These are phyloP conservation scores for Danaus chrysippus DNA, from an alignment of 2,888 invertebrate species.

Conservation along the genomic window DNA sequence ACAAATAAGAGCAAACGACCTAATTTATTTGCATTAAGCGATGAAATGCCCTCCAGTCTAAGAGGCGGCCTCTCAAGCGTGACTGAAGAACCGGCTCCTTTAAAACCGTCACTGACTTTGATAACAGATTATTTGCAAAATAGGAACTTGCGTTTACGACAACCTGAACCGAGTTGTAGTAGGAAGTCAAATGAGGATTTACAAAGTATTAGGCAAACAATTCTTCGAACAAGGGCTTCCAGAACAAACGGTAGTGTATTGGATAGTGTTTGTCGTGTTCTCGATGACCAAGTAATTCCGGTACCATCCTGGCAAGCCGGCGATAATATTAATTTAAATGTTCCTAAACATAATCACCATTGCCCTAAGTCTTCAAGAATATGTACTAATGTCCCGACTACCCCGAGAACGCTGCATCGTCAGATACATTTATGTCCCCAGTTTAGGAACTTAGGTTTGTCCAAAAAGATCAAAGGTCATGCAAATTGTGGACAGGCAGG, in stretches of 20 bases:
- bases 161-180: constrained; percentile 40
- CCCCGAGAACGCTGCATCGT: constrained; percentile 6
- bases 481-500: constrained; percentile 43
- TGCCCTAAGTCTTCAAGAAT: constrained; percentile 38
- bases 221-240: constrained; percentile 52
- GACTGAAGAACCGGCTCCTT: constrained; percentile 38
- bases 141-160: constrained; percentile 58
- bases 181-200: constrained; percentile 54
- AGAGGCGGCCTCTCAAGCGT: constrained; percentile 45
- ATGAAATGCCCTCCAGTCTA: constrained; percentile 68
- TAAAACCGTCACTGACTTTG: constrained; percentile 55
- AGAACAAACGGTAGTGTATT: constrained; percentile 56
- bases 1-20: constrained; percentile 49
- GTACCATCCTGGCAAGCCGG: constrained; percentile 63
- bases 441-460: constrained; percentile 40
- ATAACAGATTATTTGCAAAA: constrained; percentile 67
- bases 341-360: constrained; percentile 7
- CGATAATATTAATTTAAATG: constrained; percentile 38
- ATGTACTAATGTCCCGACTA: constrained; percentile 19
- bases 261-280: constrained; percentile 57
- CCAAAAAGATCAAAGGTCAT: constrained; percentile 44
- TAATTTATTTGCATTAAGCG: constrained; percentile 68
- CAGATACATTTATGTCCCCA: constrained; percentile 10
- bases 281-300: constrained; percentile 61
- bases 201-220: constrained; percentile 60